A percentile compares a stretch with the other conserved stretches of the same genome.
These are phyloP conservation scores for Bellardia bayeri DNA, from an alignment of 2,888 invertebrate genomes.

Conservation along the genomic window DNA sequence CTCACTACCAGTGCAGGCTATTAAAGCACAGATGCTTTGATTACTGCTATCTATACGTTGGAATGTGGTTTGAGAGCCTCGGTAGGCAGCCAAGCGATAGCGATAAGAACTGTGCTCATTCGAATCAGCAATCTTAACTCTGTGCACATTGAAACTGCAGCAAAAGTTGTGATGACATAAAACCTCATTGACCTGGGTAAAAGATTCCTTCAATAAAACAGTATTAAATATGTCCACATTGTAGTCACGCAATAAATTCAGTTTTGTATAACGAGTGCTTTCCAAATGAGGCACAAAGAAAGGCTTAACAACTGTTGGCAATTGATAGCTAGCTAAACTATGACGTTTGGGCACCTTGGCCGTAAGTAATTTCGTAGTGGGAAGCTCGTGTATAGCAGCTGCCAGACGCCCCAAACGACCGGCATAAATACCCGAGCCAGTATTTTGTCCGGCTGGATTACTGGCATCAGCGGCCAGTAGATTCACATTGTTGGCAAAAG, in stretches of 20 bases:
- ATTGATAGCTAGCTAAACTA: slow-evolving; percentile 19
- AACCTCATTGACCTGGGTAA: slow-evolving; percentile 46
- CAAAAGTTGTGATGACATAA: slow-evolving; percentile 78
- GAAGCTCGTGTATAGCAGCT: slow-evolving; percentile 77
- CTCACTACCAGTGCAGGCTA: slow-evolving; percentile 84
- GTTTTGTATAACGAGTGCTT: slow-evolving; percentile 74
- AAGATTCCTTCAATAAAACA: slow-evolving; percentile 72
- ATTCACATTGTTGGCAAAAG: slow-evolving; percentile 86
- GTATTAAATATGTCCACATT: slow-evolving; percentile 79
- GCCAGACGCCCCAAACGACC: slow-evolving; percentile 80
- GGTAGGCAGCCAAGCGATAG: slow-evolving; percentile 79
- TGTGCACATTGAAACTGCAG: slow-evolving; percentile 79
- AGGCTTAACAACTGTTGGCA: slow-evolving; percentile 70
- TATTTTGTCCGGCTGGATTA: slow-evolving; percentile 83
- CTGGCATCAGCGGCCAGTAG: slow-evolving; percentile 87
- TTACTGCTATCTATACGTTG: slow-evolving; percentile 83
- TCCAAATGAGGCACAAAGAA: slow-evolving; percentile 74
- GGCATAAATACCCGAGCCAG: slow-evolving; percentile 88
- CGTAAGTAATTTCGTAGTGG: slow-evolving; percentile 75
- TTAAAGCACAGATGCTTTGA: slow-evolving; percentile 84
- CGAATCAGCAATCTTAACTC: slow-evolving; percentile 61
- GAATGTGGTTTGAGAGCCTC: slow-evolving; percentile 77
- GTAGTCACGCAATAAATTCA: slow-evolving; percentile 78
- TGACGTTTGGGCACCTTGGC: slow-evolving; percentile 79
- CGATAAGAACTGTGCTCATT: slow-evolving; percentile 77